Conservation (phyloP, 2,888 invertebrate species). For the Plebejus argus region DNA sequence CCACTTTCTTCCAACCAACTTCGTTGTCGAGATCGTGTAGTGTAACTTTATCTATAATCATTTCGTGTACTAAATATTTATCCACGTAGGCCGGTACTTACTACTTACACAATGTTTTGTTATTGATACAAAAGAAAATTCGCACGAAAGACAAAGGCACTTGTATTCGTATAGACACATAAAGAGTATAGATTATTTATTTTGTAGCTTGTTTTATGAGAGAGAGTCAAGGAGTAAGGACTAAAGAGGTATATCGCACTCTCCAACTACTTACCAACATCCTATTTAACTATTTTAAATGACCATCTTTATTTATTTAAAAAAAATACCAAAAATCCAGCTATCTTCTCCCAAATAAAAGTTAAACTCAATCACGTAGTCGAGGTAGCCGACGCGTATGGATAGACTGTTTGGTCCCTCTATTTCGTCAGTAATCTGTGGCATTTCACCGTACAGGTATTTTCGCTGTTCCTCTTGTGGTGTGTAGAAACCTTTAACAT, state of each 20-base stretch:
- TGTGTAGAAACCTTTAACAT: slow-evolving; percentile 50
- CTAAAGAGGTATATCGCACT: too few species aligned
- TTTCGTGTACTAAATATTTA: background rate
- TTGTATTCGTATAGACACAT: too few species aligned
- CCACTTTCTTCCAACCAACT: slow-evolving; percentile 55
- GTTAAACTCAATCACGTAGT: slow-evolving; percentile 60
- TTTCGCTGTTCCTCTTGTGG: slow-evolving; percentile 45
- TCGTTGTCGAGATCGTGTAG: slow-evolving; percentile 59
- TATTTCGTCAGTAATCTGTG: slow-evolving; percentile 52
- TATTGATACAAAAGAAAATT: too few species aligned
- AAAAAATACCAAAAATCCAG: slow-evolving; percentile 44
- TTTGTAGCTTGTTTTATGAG: too few species aligned
- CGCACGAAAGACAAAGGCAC: too few species aligned
- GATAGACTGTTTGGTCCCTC: slow-evolving; percentile 47
- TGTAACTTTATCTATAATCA: slow-evolving; percentile 48
- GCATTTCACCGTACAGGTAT: slow-evolving; percentile 47
- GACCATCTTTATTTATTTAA: background rate
- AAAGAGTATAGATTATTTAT: too few species aligned
- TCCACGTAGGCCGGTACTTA: too few species aligned
- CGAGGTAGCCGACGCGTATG: slow-evolving; percentile 57
- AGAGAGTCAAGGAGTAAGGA: too few species aligned
- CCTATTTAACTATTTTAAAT: too few species aligned
- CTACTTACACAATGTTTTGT: too few species aligned
- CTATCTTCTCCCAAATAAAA: slow-evolving; percentile 43
- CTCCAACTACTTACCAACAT: too few species aligned